Conservation (phyloP, 2,113 vertebrate species). For the Trogon surrucura region DNA sequence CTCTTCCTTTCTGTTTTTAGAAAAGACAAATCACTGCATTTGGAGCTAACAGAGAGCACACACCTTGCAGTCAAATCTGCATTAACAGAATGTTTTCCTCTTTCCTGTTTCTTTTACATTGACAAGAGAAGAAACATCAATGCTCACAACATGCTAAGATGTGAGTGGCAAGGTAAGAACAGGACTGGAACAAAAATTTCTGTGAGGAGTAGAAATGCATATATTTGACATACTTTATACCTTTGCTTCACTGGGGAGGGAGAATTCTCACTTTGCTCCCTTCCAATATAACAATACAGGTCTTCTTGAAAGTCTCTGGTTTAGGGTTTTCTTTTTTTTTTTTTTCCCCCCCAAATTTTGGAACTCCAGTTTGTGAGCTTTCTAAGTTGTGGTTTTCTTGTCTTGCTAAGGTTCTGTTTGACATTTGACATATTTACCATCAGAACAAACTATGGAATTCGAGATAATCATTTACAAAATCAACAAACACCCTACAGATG, state of each 20-base stretch:
- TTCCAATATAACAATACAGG: background rate
- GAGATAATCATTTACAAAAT: background rate
- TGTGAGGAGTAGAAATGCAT: background rate
- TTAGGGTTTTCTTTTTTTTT: too few relatives aligned
- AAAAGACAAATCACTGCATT: background rate
- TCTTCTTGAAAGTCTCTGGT: background rate
- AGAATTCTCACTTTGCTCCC: background rate
- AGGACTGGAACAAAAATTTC: background rate
- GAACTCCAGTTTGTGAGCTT: background rate
- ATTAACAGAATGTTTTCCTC: background rate
- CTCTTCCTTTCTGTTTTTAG: background rate
- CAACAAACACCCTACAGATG: background rate
- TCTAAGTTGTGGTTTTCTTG: background rate
- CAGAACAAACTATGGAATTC: background rate
- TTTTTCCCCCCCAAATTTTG: background rate
- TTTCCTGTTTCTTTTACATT: background rate
- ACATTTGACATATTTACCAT: background rate
- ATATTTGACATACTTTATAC: background rate
- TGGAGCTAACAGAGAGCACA: too few relatives aligned
- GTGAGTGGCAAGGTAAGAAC: background rate
- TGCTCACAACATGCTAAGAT: background rate
- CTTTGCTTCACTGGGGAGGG: background rate
- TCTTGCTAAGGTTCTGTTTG: background rate
- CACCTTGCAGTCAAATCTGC: background rate
- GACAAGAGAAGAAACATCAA: background rate